Evolutionary conservation across 1,140 invertebrate genomes (phyloP), one percentile per base, ranked within the genome.

Genomic region (Hesperophylax magnus): DNA sequence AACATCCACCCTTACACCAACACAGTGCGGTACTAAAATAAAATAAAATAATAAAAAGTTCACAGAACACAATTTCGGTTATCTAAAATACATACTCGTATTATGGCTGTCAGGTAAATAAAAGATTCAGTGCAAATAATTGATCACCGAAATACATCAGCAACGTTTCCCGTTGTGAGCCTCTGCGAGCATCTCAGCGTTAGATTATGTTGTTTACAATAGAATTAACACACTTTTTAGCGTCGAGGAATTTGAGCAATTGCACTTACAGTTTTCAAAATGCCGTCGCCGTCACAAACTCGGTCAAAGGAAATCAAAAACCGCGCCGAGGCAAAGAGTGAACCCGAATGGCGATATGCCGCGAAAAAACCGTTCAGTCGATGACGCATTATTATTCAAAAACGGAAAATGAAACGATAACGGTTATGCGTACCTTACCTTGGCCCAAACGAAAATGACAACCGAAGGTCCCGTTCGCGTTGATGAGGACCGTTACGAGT

Each of bases 401-500:
- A 81, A 84, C 75, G 77, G 82, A 84, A 84, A 84, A 83, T 80
- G 82, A 83, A 81, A 84, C 78, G 77, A 67, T 60, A 79, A 81
- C 82, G 78, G 82, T 81, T 84, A 81, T 39, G 65, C 72, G 72
- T 76, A 76, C 79, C 47, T 75, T 76, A 76, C 79, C 47, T 75
- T 81, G 69, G 77, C 72, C 79, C 82, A 81, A 84, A 84, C 82
- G 82, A 84, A 84, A 84, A 81, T 84, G 82, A 84, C 82, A 84
- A 77, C 80, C 72, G 78, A 63, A 79, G 71, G 79, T 79, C 79
- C 82, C 79, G 80, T 79, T 83, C 20, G 58, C 20, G n/a, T n/a
- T 58, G n/a, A 58, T 47, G 39, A 14, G 39, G 39, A 9, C 39
- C 39, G 39, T 47, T 47, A 47, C 39, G 39, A 47, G 39, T 47